Evolutionary conservation across 2,888 invertebrate genomes (phyloP).

Genomic region (Rhagophthalmus giganteus): DNA sequence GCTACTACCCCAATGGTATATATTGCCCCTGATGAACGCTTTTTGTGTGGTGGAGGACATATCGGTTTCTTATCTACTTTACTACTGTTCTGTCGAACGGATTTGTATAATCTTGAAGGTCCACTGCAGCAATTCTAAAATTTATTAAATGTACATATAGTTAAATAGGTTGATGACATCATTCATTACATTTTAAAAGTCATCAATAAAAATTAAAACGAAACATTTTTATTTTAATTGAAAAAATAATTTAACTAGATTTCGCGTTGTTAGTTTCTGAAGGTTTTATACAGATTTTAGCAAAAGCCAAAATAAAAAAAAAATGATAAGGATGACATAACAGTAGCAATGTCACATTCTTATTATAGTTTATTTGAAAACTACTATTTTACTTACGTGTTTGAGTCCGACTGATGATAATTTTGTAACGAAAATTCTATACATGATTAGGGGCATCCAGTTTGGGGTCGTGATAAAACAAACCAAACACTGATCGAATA

Average conservation of each 20-base stretch:
- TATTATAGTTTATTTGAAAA: slow-evolving; percentile 19
- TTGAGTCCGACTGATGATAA: slow-evolving; percentile 38
- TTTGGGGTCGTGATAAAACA: slow-evolving; percentile 38
- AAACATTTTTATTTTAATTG: slow-evolving; percentile 3
- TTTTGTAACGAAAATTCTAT: slow-evolving; percentile 44
- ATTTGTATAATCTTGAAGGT: slow-evolving; percentile 28
- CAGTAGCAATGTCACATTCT: slow-evolving; percentile 35
- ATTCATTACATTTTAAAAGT: background rate
- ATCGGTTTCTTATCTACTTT: slow-evolving; percentile 23
- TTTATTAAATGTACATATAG: slow-evolving; percentile 25
- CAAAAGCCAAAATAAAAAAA: too few relatives aligned
- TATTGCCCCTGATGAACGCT: slow-evolving; percentile 39
- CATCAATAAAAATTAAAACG: background rate
- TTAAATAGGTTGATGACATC: slow-evolving; percentile 15
- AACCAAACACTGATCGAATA: slow-evolving; percentile 26
- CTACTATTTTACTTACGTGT: slow-evolving; percentile 40
- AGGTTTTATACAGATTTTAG: too few relatives aligned
- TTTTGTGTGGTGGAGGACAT: slow-evolving; percentile 42
- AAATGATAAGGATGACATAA: slow-evolving; percentile 50
- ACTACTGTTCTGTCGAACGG: slow-evolving; percentile 32
- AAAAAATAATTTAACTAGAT: too few relatives aligned
- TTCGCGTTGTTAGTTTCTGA: too few relatives aligned
- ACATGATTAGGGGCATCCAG: slow-evolving; percentile 48
- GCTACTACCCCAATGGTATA: slow-evolving; percentile 57
- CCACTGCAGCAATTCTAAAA: slow-evolving; percentile 28